These are phyloP conservation scores for Mycalesis mineus DNA, from an alignment of 2,888 invertebrate species.

Conservation along the genomic window DNA sequence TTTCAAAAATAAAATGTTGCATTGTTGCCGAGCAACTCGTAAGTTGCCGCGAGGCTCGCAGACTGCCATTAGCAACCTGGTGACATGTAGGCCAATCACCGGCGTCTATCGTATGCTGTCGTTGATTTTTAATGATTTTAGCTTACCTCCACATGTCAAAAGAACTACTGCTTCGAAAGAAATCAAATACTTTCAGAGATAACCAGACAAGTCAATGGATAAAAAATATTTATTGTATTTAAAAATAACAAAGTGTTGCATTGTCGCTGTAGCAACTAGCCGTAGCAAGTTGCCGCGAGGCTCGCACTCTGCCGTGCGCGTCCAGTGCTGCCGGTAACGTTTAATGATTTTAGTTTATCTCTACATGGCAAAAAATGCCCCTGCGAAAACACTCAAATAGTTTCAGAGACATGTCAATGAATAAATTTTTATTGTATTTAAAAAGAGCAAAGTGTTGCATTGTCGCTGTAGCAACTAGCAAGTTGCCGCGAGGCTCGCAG, in stretches of 20 bases:
- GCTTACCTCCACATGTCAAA: too few species aligned
- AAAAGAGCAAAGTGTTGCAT: background rate
- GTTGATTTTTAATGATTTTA: constrained; percentile 56
- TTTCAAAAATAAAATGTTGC: background rate
- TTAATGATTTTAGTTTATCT: constrained; percentile 64
- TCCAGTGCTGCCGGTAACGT: constrained; percentile 44
- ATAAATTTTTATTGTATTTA: too few species aligned
- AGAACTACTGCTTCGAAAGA: too few species aligned
- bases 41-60: constrained; percentile 10
- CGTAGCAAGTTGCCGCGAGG: too few species aligned
- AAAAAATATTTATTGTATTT: too few species aligned
- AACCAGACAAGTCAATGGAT: too few species aligned
- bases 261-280: too few species aligned
- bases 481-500: constrained; percentile 11
- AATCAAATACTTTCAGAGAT: too few species aligned
- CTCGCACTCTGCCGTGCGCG: constrained; percentile 31
- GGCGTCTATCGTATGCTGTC: constrained; percentile 40
- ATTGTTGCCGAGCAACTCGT: background rate
- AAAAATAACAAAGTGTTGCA: too few species aligned
- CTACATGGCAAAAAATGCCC: too few species aligned
- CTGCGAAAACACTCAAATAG: too few species aligned
- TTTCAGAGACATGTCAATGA: too few species aligned
- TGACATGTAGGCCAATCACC: constrained; percentile 26
- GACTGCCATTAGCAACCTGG: constrained; percentile 23
- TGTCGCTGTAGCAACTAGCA: background rate